A percentile compares a stretch with the other conserved stretches of the same genome.
These are phyloP conservation scores for Columba guinea DNA, from an alignment of 2,797 vertebrate species.

Conservation along the genomic window DNA sequence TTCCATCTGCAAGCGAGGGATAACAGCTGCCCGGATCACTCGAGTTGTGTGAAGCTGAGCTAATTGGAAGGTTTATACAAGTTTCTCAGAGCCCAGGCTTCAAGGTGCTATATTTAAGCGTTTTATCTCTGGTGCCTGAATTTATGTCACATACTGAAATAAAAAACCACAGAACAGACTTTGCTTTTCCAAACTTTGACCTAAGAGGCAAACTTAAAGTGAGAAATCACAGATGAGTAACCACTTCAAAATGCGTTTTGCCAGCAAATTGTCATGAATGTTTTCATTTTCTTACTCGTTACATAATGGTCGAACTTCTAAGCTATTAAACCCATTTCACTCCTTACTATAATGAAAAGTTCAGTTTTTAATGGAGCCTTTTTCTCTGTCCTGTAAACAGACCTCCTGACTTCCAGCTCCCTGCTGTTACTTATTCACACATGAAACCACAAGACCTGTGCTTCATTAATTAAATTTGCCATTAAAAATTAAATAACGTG, in stretches of 20 bases:
- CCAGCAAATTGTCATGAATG: slow-evolving; percentile 1
- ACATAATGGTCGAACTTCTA: slow-evolving; percentile 30
- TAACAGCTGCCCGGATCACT: slow-evolving; percentile 29
- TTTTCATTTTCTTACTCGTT: slow-evolving; percentile 36
- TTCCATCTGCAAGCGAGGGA: slow-evolving; percentile 5
- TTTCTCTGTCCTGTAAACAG: slow-evolving; percentile 51
- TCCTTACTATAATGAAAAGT: slow-evolving; percentile 28
- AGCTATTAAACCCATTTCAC: slow-evolving; percentile 35
- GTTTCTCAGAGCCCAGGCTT: slow-evolving; percentile 40
- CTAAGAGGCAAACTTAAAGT: slow-evolving; percentile 1
- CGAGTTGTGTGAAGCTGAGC: slow-evolving; percentile 23
- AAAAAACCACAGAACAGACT: slow-evolving; percentile 9
- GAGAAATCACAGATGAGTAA: slow-evolving; percentile 18
- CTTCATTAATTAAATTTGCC: slow-evolving; percentile 83
- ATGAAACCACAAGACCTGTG: slow-evolving; percentile 71
- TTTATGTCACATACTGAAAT: slow-evolving; percentile 7
- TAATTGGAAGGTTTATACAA: slow-evolving; percentile 55
- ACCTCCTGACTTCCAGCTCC: slow-evolving; percentile 40
- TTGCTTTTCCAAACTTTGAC: slow-evolving; percentile 44
- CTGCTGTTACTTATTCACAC: slow-evolving; percentile 58
- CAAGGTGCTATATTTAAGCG: slow-evolving; percentile 31
- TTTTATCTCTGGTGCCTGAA: slow-evolving; percentile 42
- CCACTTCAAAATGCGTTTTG: slow-evolving; percentile 34
- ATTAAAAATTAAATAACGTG: slow-evolving; percentile 88
- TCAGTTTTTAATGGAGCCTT: slow-evolving; percentile 42